A percentile compares a stretch with the other conserved stretches of the same genome.
Evolutionary conservation across 2,113 vertebrate genomes (phyloP).

Genomic region (Ceyx margarethae): DNA sequence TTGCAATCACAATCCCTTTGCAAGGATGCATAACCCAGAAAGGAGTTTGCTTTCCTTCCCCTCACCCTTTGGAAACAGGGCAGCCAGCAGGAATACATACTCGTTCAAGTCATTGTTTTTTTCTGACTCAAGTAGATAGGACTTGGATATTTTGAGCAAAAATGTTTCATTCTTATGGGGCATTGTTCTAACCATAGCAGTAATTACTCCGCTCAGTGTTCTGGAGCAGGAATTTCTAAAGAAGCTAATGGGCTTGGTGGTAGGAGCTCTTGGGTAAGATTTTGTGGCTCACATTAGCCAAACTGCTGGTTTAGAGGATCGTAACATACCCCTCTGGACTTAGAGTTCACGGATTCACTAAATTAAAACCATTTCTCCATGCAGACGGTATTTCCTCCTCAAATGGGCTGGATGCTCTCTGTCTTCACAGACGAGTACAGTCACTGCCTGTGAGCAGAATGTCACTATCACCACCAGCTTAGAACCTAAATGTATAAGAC

Average conservation of each 20-base stretch:
- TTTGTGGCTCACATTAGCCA: not conserved
- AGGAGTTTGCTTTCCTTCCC: not conserved
- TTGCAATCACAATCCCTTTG: not conserved
- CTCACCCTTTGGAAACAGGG: not conserved
- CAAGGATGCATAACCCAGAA: not conserved
- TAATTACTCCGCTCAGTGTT: conserved; percentile 13
- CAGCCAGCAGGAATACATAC: not conserved
- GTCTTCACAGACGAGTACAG: not conserved
- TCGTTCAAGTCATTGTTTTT: conserved; percentile 17
- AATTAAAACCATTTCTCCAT: not conserved
- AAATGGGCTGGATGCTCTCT: not conserved
- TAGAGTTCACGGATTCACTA: not conserved
- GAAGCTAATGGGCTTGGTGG: conserved; percentile 2
- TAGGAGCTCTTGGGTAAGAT: not conserved
- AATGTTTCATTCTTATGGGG: conserved; percentile 24
- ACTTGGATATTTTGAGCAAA: conserved; percentile 15
- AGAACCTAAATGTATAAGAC: not conserved
- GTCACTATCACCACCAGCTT: not conserved
- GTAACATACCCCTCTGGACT: not conserved
- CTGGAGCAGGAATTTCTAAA: conserved; percentile 39
- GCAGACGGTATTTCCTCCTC: not conserved
- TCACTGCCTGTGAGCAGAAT: not conserved
- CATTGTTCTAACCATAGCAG: conserved; percentile 27
- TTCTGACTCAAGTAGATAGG: conserved; percentile 34
- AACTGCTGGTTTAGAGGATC: conserved; percentile 32